Conservation (phyloP, 1,140 invertebrate genomes). For the Sinella curviseta region DNA sequence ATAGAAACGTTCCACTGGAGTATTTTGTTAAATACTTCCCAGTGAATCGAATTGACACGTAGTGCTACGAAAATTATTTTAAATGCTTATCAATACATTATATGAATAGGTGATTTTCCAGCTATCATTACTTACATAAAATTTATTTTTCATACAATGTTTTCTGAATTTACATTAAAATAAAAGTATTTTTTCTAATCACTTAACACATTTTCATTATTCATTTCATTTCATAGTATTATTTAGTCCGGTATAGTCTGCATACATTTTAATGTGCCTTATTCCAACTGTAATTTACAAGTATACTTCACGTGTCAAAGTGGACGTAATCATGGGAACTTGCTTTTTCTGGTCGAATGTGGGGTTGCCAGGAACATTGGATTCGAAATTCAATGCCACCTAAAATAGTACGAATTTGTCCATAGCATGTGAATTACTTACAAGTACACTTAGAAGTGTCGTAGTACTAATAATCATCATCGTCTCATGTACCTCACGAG, state of each 20-base stretch:
- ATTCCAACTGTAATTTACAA: constrained; percentile 51
- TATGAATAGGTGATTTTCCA: too few relatives aligned
- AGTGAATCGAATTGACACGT: too few relatives aligned
- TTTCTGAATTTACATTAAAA: too few relatives aligned
- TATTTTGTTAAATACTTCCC: too few relatives aligned
- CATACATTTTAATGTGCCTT: background rate
- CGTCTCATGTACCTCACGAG: constrained; percentile 50
- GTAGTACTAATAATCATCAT: too few relatives aligned
- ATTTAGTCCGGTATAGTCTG: background rate
- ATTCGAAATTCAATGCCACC: constrained; percentile 59
- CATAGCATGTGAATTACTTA: background rate
- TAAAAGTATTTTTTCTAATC: too few relatives aligned
- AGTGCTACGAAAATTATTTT: too few relatives aligned
- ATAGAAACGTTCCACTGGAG: too few relatives aligned
- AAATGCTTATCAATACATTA: too few relatives aligned
- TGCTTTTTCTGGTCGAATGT: constrained; percentile 61
- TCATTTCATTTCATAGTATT: background rate
- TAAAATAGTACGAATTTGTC: background rate
- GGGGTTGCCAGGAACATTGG: constrained; percentile 55
- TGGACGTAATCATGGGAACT: constrained; percentile 61
- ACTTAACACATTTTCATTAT: too few relatives aligned
- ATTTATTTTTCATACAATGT: too few relatives aligned
- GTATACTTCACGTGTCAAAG: constrained; percentile 61
- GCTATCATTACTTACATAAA: too few relatives aligned
- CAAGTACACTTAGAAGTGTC: background rate